These are phyloP conservation scores for Beris chalybata DNA, from an alignment of 2,888 invertebrate species.

Conservation along the genomic window DNA sequence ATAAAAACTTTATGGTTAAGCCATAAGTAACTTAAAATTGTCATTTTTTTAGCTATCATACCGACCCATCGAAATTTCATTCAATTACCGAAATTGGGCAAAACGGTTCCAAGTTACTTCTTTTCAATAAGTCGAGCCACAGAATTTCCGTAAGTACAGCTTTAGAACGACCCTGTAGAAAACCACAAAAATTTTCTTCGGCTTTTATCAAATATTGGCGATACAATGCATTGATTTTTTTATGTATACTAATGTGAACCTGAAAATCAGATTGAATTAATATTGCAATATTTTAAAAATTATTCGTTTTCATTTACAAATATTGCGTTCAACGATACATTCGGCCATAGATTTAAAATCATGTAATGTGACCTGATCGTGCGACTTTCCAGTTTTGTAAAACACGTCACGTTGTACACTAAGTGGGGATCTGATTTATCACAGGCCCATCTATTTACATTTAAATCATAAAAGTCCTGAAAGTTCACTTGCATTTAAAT, in stretches of 20 bases:
- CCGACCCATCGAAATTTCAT: no score
- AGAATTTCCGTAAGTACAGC: background rate
- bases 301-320: no score
- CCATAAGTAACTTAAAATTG: no score
- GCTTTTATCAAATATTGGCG: background rate
- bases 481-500: no score
- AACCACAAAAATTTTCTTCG: conserved; percentile 9
- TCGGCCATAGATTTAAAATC: no score
- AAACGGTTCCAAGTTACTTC: background rate
- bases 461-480: background rate
- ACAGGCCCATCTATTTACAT: background rate
- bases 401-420: background rate
- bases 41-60: no score
- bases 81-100: background rate
- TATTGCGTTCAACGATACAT: no score
- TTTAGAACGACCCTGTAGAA: background rate
- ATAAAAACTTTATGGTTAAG: no score
- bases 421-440: background rate
- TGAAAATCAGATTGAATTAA: background rate
- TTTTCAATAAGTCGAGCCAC: background rate
- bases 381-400: background rate
- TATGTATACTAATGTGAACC: background rate
- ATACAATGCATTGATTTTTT: background rate
- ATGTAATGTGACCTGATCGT: background rate
- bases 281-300: no score